Evolutionary conservation across 2,113 vertebrate species (phyloP), one percentile per base, ranked within the genome.

Genomic region (Nothoprocta perdicaria): DNA sequence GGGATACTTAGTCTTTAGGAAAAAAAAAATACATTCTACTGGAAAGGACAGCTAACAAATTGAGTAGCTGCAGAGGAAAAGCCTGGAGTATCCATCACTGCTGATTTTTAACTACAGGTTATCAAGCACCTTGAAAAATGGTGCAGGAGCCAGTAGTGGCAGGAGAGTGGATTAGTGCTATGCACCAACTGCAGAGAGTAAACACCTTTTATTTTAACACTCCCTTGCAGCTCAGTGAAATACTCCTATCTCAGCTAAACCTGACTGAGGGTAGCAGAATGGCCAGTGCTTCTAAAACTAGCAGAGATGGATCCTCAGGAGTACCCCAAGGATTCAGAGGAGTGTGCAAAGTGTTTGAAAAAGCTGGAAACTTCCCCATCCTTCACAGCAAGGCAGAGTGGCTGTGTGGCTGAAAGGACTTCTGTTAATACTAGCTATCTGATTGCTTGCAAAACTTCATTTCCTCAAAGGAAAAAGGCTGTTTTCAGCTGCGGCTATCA

Each of bases 41-140:
- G 31, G 27, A 11, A 35, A 84, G 7, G 62, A 50, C 0, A 74
- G 31, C 8, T 80, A 73, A 69, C 61, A 24, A 43, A 35, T 43
- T 9, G 15, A 67, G 4, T 29, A 24, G 2, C 18, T 38, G 17
- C 82, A 38, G 50, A 72, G 79, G 31, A 1, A 10, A 67, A 22
- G 33, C 31, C 33, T n/a, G 22, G 21, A 55, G 45, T 43, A 41
- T 58, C 35, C 26, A 66, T 88, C 92, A 63, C 63, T 52, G 31
- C 12, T 13, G 8, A 9, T 16, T 84, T 92, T 79, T 80, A 82
- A 29, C n/a, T 55, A 58, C 21, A 82, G 50, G 21, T 83, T 87
- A 66, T 73, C 29, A 67, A 87, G 53, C 22, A 63, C 27, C n/a
- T 94, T 79, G 72, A 83, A 61, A 94, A 93, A 78, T n/a, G 23